Evolutionary conservation across 1,140 invertebrate species (phyloP).

Genomic region (Archivesica marissinica): DNA sequence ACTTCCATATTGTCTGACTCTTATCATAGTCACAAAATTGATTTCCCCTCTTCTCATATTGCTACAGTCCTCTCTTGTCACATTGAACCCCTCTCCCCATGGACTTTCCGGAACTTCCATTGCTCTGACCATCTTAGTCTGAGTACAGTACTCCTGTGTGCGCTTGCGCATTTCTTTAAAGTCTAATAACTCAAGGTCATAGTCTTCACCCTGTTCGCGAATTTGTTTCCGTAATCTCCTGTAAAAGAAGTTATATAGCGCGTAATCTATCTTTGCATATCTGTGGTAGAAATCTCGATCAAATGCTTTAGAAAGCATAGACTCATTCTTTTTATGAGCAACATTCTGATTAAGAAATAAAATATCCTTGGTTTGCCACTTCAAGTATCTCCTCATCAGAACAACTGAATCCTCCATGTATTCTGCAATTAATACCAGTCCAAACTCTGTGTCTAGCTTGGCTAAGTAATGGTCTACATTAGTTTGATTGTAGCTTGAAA

Average conservation of each 20-base stretch:
- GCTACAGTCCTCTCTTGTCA: slow-evolving; percentile 18
- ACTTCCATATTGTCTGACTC: slow-evolving; percentile 29
- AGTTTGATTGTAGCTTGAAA: slow-evolving; percentile 25
- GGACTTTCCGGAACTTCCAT: background rate
- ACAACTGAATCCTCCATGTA: slow-evolving; percentile 85
- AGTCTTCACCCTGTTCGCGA: slow-evolving; percentile 37
- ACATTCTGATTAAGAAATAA: slow-evolving; percentile 68
- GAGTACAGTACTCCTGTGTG: slow-evolving; percentile 58
- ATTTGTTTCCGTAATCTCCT: slow-evolving; percentile 55
- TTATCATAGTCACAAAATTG: slow-evolving; percentile 9
- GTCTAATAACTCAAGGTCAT: slow-evolving; percentile 50
- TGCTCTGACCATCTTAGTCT: background rate
- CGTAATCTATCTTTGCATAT: slow-evolving; percentile 62
- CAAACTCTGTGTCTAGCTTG: slow-evolving; percentile 77
- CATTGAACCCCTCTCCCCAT: slow-evolving; percentile 33
- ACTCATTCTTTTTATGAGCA: slow-evolving; percentile 9
- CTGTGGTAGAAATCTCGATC: slow-evolving; percentile 52
- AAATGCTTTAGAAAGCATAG: background rate
- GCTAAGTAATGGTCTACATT: slow-evolving; percentile 38
- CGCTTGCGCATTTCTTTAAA: slow-evolving; percentile 60
- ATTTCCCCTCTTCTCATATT: slow-evolving; percentile 21
- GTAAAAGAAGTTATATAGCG: slow-evolving; percentile 64
- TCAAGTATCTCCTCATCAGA: slow-evolving; percentile 83
- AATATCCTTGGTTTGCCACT: slow-evolving; percentile 84
- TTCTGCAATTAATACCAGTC: slow-evolving; percentile 85